Evolutionary conservation across 2,113 vertebrate genomes (phyloP).

Genomic region (Calyptommatus sinebrachiatus): DNA sequence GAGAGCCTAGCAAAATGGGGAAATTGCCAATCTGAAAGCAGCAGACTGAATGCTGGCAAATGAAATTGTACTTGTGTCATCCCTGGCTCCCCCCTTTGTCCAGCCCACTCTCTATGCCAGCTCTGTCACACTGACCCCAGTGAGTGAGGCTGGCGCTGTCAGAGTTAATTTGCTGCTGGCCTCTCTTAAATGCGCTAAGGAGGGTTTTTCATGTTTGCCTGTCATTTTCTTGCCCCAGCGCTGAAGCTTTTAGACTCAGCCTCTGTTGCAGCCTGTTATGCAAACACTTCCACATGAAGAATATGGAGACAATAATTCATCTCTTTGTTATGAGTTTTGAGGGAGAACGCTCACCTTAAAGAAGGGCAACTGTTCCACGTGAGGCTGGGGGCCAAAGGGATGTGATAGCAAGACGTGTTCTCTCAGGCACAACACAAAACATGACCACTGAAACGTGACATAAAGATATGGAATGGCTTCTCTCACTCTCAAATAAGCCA

Average conservation of each 20-base stretch:
- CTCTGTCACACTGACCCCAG: constrained; percentile 14
- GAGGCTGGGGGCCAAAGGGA: neutral
- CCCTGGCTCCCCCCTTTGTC: neutral
- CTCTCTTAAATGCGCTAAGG: constrained; percentile 14
- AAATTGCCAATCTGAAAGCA: neutral
- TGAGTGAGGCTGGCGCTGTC: constrained; percentile 32
- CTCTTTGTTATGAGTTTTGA: neutral
- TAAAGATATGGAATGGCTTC: neutral
- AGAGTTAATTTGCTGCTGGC: constrained; percentile 23
- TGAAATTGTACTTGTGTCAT: constrained; percentile 9
- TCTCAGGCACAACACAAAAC: neutral
- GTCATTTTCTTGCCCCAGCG: constrained; percentile 14
- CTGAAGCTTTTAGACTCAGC: constrained; percentile 1
- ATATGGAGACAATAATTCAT: neutral
- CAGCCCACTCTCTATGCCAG: constrained; percentile 3
- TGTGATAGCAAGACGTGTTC: neutral
- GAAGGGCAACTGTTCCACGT: too few species aligned
- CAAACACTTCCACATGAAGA: neutral
- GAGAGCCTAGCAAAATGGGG: neutral
- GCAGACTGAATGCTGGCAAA: neutral
- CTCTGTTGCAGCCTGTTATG: constrained; percentile 3
- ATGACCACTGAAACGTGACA: neutral
- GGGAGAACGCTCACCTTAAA: neutral
- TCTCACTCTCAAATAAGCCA: neutral
- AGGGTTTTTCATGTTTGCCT: neutral